phyloP scores from a whole-genome alignment of 2,888 invertebrate genomes.

The Lasioglossum morio region DNA sequence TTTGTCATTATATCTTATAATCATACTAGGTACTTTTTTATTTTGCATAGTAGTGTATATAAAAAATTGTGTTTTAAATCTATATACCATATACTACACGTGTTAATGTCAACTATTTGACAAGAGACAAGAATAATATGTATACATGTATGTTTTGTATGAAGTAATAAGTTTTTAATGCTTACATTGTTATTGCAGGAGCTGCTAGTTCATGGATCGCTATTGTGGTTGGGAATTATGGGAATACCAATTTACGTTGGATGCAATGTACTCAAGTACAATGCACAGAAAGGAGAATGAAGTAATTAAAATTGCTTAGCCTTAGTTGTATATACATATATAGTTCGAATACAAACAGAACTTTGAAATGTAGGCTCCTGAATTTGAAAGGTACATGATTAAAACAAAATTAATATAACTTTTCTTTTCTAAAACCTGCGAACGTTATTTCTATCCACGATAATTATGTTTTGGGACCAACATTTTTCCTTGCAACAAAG shows the following conservation, averaged over 20 bases:
- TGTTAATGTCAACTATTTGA: not conserved
- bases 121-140: not conserved
- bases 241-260: not conserved
- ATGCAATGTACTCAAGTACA: constrained; percentile 29
- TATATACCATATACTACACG: not conserved
- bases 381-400: constrained; percentile 4
- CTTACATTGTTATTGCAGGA: constrained; percentile 47
- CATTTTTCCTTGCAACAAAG: too few species aligned
- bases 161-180: not conserved
- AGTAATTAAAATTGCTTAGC: not conserved
- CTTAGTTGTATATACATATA: not conserved
- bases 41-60: not conserved
- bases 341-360: not conserved
- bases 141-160: not conserved
- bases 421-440: not conserved
- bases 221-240: not conserved
- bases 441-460: not conserved
- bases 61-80: not conserved
- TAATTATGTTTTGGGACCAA: not conserved
- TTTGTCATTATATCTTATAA: too few species aligned
- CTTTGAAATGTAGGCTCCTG: constrained; percentile 2
- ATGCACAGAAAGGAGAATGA: accelerated
- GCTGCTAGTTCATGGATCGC: not conserved
- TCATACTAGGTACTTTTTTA: too few species aligned
- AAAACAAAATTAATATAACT: constrained; percentile 13